Percentiles rank a stretch among this genome's conserved stretches.
These are phyloP conservation scores for Rotaria socialis DNA, from an alignment of 2,888 invertebrate genomes.

Conservation along the genomic window DNA sequence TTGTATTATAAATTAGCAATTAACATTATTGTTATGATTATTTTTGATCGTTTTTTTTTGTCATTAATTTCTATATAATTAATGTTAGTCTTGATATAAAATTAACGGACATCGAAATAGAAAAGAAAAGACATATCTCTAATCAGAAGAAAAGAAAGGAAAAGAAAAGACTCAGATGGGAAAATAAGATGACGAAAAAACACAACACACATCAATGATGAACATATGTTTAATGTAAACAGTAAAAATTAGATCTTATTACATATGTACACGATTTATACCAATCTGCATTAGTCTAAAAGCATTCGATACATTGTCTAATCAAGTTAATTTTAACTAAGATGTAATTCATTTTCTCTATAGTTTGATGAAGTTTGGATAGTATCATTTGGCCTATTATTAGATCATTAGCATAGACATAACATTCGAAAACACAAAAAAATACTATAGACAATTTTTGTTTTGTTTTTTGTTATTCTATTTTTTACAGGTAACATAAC, in stretches of 20 bases:
- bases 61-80: background rate
- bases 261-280: slow-evolving; percentile 1
- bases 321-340: background rate
- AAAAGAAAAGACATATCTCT: background rate
- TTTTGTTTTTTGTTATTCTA: background rate
- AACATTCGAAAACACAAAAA: background rate
- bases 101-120: background rate
- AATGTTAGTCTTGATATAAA: background rate
- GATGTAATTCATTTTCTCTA: background rate
- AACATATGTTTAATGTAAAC: slow-evolving; percentile 26
- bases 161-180: background rate
- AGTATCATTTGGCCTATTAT: background rate
- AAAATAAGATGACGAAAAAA: slow-evolving; percentile 17
- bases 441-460: background rate
- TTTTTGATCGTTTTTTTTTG: background rate
- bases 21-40: background rate
- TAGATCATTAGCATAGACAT: background rate
- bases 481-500: background rate
- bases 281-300: background rate
- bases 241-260: slow-evolving; percentile 10
- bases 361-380: background rate
- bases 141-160: background rate
- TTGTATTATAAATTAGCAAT: background rate
- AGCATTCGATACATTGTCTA: background rate
- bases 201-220: background rate